Conservation (phyloP, 2,888 invertebrate species). For the Cheilosia grossa region DNA sequence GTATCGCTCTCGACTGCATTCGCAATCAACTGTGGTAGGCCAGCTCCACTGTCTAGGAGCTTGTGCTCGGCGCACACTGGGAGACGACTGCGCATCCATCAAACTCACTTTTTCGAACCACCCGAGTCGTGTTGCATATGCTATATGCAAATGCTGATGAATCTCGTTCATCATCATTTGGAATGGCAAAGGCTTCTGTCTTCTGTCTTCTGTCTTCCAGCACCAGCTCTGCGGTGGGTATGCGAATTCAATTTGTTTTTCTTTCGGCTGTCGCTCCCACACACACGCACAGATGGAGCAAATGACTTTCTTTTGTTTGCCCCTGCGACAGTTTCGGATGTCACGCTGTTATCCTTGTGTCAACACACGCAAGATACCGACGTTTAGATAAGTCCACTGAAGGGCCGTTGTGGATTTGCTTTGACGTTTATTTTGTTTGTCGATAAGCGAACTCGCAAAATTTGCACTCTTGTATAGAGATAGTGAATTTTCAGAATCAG, state of each 20-base stretch:
- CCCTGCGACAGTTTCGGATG: constrained; percentile 42
- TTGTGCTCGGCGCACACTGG: constrained; percentile 1
- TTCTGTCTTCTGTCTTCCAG: constrained; percentile 15
- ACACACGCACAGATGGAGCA: neutral
- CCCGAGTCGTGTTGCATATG: constrained; percentile 51
- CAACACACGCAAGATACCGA: constrained; percentile 36
- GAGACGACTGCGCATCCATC: constrained; percentile 65
- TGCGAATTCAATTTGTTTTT: constrained; percentile 4
- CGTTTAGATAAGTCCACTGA: constrained; percentile 22
- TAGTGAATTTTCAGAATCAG: neutral
- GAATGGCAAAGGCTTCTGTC: constrained; percentile 53
- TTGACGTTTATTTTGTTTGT: constrained; percentile 40
- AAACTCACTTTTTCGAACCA: constrained; percentile 63
- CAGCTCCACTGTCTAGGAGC: neutral
- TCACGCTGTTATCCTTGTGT: constrained; percentile 41
- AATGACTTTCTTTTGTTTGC: constrained; percentile 15
- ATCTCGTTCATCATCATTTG: constrained; percentile 55
- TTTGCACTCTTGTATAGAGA: constrained; percentile 15
- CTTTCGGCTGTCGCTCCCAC: constrained; percentile 7
- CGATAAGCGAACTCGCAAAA: neutral
- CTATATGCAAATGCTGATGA: constrained; percentile 62
- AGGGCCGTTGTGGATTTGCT: constrained; percentile 1
- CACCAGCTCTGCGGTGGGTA: constrained; percentile 17
- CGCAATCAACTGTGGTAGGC: constrained; percentile 14
- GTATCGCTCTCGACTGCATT: constrained; percentile 21